Evolutionary conservation across 2,797 vertebrate species (phyloP).

Genomic region (Peromyscus melanophrys): DNA sequence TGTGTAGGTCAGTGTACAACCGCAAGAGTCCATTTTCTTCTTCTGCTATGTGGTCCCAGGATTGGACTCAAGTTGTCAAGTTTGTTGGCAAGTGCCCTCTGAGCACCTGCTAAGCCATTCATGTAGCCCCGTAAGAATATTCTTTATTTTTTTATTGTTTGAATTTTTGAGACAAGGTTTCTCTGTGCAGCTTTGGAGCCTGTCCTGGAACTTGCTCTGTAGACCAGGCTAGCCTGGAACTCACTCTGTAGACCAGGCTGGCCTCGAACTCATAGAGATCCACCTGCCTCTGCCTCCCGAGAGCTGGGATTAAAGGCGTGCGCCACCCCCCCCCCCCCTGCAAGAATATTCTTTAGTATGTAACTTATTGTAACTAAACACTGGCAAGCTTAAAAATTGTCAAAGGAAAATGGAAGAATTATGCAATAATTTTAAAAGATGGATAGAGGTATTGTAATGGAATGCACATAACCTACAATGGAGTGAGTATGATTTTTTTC

Average conservation of each 20-base stretch:
- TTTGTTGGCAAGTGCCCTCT: not conserved
- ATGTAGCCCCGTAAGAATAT: not conserved
- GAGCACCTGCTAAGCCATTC: not conserved
- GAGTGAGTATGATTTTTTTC: conserved; percentile 1
- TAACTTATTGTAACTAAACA: conserved; percentile 46
- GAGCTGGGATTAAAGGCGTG: too few species aligned
- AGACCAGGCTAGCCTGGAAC: too few species aligned
- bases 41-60: not conserved
- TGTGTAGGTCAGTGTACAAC: not conserved
- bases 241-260: too few species aligned
- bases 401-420: not conserved
- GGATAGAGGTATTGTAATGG: not conserved
- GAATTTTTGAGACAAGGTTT: too few species aligned
- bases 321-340: not conserved
- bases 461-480: not conserved
- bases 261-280: too few species aligned
- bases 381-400: conserved; percentile 32
- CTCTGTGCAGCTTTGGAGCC: too few species aligned
- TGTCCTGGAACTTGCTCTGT: too few species aligned
- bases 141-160: not conserved
- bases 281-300: too few species aligned
- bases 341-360: not conserved
- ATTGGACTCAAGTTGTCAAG: not conserved
- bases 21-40: not conserved
- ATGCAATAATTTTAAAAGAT: conserved; percentile 28